Percentiles rank a stretch among this genome's conserved stretches.
Evolutionary conservation across 2,888 invertebrate species (phyloP).

Genomic region (Automeris io): DNA sequence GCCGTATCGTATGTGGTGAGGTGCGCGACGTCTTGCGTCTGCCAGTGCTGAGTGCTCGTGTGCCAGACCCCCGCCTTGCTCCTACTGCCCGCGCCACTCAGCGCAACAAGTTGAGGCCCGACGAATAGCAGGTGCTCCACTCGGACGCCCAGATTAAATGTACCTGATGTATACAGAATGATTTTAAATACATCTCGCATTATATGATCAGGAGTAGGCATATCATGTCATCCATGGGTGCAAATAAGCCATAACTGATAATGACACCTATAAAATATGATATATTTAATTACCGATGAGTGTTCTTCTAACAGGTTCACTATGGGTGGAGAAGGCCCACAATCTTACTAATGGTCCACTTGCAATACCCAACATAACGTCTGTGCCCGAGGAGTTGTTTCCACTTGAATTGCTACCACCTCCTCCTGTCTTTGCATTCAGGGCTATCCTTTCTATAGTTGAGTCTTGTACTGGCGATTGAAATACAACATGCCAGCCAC

Average conservation of each 20-base stretch:
- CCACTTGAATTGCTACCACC: constrained; percentile 49
- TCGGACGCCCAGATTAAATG: constrained; percentile 92
- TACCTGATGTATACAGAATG: constrained; percentile 83
- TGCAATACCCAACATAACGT: constrained; percentile 69
- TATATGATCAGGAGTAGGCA: neutral
- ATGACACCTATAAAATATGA: no score
- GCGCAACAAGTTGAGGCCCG: constrained; percentile 97
- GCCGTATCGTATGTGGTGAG: constrained; percentile 98
- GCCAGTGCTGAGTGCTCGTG: constrained; percentile 99
- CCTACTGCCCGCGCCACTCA: constrained; percentile 79
- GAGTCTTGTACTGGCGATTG: constrained; percentile 94
- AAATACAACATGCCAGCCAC: constrained; percentile 97
- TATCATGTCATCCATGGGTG: neutral
- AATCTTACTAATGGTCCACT: constrained; percentile 64
- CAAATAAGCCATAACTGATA: no score
- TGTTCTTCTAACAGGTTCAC: constrained; percentile 67
- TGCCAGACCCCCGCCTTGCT: constrained; percentile 99
- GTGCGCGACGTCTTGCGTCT: constrained; percentile 95
- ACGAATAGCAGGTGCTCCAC: constrained; percentile 98
- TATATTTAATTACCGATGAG: constrained; percentile 57
- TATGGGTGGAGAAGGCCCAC: constrained; percentile 71
- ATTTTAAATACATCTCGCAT: no score
- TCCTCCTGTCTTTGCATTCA: constrained; percentile 82
- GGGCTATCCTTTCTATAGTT: constrained; percentile 93
- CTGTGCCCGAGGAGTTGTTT: constrained; percentile 51